Base-by-base conservation (phyloP, 2,797 vertebrate genomes). In the Danio choprae region DNA sequence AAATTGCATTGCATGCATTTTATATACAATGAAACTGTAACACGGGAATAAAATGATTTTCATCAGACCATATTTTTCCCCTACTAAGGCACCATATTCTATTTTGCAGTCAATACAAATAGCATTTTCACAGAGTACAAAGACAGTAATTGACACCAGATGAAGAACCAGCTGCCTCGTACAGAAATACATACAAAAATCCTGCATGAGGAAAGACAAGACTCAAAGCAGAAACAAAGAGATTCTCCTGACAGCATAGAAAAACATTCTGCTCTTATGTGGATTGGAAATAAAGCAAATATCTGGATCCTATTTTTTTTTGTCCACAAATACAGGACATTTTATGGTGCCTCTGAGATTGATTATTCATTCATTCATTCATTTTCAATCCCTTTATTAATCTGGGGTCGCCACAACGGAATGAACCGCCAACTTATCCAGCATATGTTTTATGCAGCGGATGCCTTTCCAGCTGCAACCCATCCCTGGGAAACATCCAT, bases 101-200 rank as follows among this genome's bases (percentile, higher is more conserved):
- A 44, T 77, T 53, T 53, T 73, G 56, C 46, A 80, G 80, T 72
- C 59, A 44, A 77, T 77, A 59, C 64, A 71, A 77, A 76, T 51
- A 62, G 20, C 43, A 62, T 81, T 77, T 75, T 63, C 53, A 56
- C 15, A 40, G 12, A 74, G 62, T 43, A 53, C 56, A 13, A 63
- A 58, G 56, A 70, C 59, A 58, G 36, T 67, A 82, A 84, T 71
- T 80, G 44, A 69, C 46, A 77, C 46, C 51, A 80, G 71, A 41
- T 56, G 46, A 67, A 53, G 71, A 18, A 73, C 73, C 29, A 68
- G 60, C 38, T 68, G 44, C 15, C 41, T 58, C 46, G 40, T 22
- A 62, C 62, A 58, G 70, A 74, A 48, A 62, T 41, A 8, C n/a
- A 46, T 55, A 10, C 41, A 74, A 74, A 74, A 50, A 43, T n/a